Evolutionary conservation across 92 coral and sea anemone genomes (phyloP).

Genomic region (Pocillopora grandis): DNA sequence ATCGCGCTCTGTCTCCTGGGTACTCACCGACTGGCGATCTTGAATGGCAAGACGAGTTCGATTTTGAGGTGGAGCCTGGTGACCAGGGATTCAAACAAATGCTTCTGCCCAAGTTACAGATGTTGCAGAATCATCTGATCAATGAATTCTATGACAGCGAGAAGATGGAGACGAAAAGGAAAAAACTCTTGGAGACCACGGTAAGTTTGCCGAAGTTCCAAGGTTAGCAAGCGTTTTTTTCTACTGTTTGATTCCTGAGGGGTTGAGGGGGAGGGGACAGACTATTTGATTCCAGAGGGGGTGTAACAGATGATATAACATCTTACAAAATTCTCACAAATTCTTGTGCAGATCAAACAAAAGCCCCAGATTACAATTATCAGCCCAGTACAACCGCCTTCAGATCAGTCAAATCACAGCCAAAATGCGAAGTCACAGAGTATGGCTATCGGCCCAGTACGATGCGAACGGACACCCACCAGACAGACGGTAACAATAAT

Average conservation of each 20-base stretch:
- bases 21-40: conserved; percentile 80
- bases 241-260: too few relatives aligned
- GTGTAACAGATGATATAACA: too few relatives aligned
- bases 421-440: too few relatives aligned
- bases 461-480: neutral
- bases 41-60: conserved; percentile 95
- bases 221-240: neutral
- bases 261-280: too few relatives aligned
- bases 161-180: conserved; percentile 59
- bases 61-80: conserved; percentile 56
- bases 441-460: too few relatives aligned
- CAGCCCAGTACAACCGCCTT: neutral
- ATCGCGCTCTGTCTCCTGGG: conserved; percentile 85
- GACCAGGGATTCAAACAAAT: conserved; percentile 50
- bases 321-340: neutral
- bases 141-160: conserved; percentile 47
- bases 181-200: conserved; percentile 34
- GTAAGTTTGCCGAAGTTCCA: neutral
- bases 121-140: conserved; percentile 57
- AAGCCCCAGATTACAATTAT: neutral
- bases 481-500: neutral
- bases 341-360: neutral
- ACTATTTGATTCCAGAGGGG: too few relatives aligned
- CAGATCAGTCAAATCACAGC: neutral
- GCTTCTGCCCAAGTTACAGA: conserved; percentile 67